A percentile compares a stretch with the other conserved stretches of the same genome.
phyloP scores from a whole-genome alignment of 2,113 vertebrate genomes.

The Oreochromis tanganicae region DNA sequence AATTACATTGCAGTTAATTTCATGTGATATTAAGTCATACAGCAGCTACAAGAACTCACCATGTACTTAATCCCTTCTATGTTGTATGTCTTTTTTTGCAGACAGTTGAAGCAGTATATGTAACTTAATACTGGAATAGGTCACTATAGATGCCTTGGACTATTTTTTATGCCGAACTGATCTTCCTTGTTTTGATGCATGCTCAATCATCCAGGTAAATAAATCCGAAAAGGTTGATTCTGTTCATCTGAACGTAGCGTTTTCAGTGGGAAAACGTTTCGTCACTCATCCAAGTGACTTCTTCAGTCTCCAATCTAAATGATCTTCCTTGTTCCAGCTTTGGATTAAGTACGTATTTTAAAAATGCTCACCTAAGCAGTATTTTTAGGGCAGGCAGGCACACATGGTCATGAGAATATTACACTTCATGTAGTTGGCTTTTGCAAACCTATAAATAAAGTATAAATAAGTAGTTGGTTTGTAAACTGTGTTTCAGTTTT shows the following conservation, averaged over 20 bases:
- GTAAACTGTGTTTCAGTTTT: constrained; percentile 16
- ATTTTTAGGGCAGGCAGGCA: not conserved
- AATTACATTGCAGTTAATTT: not conserved
- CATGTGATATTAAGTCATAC: constrained; percentile 13
- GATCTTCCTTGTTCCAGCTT: not conserved
- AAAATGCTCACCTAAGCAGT: not conserved
- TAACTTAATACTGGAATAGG: constrained; percentile 16
- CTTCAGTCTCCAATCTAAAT: not conserved
- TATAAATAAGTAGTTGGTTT: not conserved
- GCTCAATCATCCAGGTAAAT: not conserved
- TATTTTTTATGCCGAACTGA: not conserved
- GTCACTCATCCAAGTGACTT: not conserved
- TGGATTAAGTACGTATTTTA: not conserved
- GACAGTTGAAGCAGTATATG: not conserved
- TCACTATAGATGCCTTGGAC: not conserved
- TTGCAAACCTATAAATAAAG: constrained; percentile 4
- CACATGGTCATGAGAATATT: not conserved
- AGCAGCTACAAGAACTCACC: not conserved
- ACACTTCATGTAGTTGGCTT: not conserved
- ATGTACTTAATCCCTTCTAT: not conserved
- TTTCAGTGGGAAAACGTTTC: not conserved
- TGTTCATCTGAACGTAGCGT: not conserved
- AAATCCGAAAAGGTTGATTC: not conserved
- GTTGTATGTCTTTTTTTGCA: not conserved
- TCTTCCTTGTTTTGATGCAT: not conserved